Base-by-base conservation (phyloP, 2,113 vertebrate genomes). In the Nibea albiflora region DNA sequence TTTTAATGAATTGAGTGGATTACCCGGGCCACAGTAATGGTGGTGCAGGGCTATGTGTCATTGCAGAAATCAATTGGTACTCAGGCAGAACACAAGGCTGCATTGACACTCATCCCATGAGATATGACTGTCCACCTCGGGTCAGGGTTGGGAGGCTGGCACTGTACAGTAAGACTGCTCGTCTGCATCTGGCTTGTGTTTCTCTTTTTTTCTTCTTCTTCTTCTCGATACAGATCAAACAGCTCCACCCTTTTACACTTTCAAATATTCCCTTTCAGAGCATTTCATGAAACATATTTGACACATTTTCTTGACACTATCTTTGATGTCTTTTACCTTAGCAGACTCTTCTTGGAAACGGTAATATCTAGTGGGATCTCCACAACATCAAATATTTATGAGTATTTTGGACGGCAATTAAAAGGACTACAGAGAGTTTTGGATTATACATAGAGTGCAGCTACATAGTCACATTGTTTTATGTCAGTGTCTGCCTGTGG, bases 41-140 rank as follows among this genome's bases (percentile, higher is more conserved):
- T 28, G 64, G 68, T 64, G 75, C 79, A 68, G 78, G 78, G 76
- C 77, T 78, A 68, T 89, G 82, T 91, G 86, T 88, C 88, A 80
- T 79, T 85, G 80, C 20, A 69, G 47, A 84, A 92, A 94, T 93
- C 91, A 89, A 94, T 93, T 77, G 85, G 76, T 78, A 75, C 87
- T 93, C 88, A 84, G 88, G 73, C 73, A 42, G 69, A 88, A 92
- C 85, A 88, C 86, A 88, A 83, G 85, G 75, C 81, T 76, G 85
- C 85, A 86, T 82, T 87, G 92, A 88, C 77, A 80, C 60, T 6
- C 22, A 73, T 56, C 88, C 78, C 84, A 5, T 90, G 90, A 88
- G 85, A 85, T 88, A 89, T 76, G 85, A 83, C 73, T 49, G 83
- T 78, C 69, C 72, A 47, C 62, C 67, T 49, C 49, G 63, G 90